Conservation (phyloP, 2,888 invertebrate species). For the Ashinkailepas kermadecensis region DNA sequence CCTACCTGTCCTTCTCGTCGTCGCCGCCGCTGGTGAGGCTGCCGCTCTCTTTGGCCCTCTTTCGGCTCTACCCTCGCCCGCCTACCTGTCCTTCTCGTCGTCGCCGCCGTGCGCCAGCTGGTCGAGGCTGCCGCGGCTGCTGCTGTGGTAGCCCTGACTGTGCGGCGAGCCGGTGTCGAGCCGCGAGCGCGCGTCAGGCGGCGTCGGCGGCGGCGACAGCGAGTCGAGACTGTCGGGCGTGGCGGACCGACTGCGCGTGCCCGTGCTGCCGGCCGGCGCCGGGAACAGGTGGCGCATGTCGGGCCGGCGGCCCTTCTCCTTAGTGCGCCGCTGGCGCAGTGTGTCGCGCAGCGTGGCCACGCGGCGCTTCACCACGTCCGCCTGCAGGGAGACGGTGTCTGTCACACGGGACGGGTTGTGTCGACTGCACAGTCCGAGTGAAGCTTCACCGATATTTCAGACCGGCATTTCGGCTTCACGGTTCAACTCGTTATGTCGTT, state of each 20-base stretch:
- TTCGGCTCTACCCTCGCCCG: background rate
- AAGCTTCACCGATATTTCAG: too few relatives aligned
- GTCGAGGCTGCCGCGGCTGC: conserved; percentile 31
- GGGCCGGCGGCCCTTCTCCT: conserved; percentile 54
- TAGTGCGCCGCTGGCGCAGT: conserved; percentile 58
- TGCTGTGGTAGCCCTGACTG: conserved; percentile 32
- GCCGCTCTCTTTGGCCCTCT: too few relatives aligned
- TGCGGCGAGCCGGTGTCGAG: conserved; percentile 36
- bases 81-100: background rate
- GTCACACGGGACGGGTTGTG: too few relatives aligned
- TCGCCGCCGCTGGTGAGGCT: too few relatives aligned
- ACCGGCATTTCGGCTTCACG: too few relatives aligned
- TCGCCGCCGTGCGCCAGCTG: conserved; percentile 23
- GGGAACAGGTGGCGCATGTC: conserved; percentile 77
- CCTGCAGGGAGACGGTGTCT: conserved; percentile 46
- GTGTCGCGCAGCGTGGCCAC: conserved; percentile 70
- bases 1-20: too few relatives aligned
- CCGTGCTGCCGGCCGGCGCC: conserved; percentile 65
- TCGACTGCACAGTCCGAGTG: too few relatives aligned
- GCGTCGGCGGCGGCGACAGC: conserved; percentile 48
- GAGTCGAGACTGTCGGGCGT: conserved; percentile 84
- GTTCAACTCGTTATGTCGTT: too few relatives aligned
- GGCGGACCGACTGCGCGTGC: conserved; percentile 58
- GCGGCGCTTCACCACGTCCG: conserved; percentile 64
- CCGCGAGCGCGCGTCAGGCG: conserved; percentile 41